These are phyloP conservation scores for Dyspetes luteomarginatus DNA, from an alignment of 2,888 invertebrate species.

Conservation along the genomic window DNA sequence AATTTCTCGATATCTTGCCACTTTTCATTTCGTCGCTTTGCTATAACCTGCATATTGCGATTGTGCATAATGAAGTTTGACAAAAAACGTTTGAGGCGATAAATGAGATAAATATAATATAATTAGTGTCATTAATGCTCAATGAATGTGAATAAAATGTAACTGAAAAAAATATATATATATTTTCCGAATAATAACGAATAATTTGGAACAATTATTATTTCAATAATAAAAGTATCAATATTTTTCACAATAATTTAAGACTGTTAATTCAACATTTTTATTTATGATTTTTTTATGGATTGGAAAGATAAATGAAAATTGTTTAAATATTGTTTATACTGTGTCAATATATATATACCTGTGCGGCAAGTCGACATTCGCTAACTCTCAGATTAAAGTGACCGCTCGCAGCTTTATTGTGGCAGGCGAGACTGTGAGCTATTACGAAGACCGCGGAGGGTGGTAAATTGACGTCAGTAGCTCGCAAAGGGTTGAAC, in stretches of 20 bases:
- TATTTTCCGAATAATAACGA: too few relatives aligned
- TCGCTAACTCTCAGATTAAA: constrained; percentile 97
- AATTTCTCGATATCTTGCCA: constrained; percentile 89
- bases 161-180: too few relatives aligned
- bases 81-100: not conserved
- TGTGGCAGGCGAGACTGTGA: constrained; percentile 93
- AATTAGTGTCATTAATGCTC: not conserved
- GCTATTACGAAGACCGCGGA: constrained; percentile 96
- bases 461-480: constrained; percentile 91
- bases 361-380: constrained; percentile 95
- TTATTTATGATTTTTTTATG: too few relatives aligned
- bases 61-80: not conserved
- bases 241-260: too few relatives aligned
- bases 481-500: constrained; percentile 93
- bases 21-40: constrained; percentile 86
- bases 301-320: too few relatives aligned
- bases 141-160: not conserved
- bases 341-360: constrained; percentile 82
- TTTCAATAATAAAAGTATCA: too few relatives aligned
- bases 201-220: too few relatives aligned
- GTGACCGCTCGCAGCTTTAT: constrained; percentile 96
- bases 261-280: too few relatives aligned
- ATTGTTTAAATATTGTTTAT: too few relatives aligned
- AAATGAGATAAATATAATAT: not conserved
- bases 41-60: constrained; percentile 89